Conservation (phyloP, 2,797 vertebrate genomes). For the Lepilemur septentrionalis region DNA sequence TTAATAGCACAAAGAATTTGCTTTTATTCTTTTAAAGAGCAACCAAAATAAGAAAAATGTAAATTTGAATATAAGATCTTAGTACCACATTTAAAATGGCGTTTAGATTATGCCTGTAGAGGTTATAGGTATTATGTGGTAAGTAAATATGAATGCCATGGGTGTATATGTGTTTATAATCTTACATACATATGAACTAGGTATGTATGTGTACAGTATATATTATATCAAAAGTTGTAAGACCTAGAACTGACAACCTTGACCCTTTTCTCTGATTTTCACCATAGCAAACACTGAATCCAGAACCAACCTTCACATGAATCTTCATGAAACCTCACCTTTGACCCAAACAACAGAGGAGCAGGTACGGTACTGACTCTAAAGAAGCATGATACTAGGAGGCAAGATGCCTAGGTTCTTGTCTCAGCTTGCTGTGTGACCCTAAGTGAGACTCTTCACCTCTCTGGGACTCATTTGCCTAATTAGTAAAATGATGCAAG, state of each 20-base stretch:
- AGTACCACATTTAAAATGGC: neutral
- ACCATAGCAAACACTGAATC: constrained; percentile 62
- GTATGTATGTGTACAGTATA: neutral
- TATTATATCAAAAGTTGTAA: neutral
- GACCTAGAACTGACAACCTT: constrained; percentile 7
- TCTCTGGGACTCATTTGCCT: constrained; percentile 30
- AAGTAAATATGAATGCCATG: neutral
- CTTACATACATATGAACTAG: neutral
- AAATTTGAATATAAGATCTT: constrained; percentile 5
- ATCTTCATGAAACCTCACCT: constrained; percentile 48
- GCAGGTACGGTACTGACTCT: constrained; percentile 54
- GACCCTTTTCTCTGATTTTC: constrained; percentile 64
- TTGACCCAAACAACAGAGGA: constrained; percentile 49
- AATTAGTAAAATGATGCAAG: constrained; percentile 44
- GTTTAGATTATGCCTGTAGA: neutral
- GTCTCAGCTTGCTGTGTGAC: constrained; percentile 17
- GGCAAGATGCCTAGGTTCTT: neutral
- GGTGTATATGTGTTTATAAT: neutral
- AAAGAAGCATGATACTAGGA: neutral
- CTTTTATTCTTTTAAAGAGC: constrained; percentile 61
- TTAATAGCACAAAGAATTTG: constrained; percentile 50
- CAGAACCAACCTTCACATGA: constrained; percentile 15
- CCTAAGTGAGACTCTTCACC: neutral
- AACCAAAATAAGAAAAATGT: constrained; percentile 44
- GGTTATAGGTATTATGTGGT: neutral